A percentile compares a stretch with the other conserved stretches of the same genome.
Evolutionary conservation across 2,113 vertebrate species (phyloP).

Genomic region (Rhinolophus ferrumequinum): DNA sequence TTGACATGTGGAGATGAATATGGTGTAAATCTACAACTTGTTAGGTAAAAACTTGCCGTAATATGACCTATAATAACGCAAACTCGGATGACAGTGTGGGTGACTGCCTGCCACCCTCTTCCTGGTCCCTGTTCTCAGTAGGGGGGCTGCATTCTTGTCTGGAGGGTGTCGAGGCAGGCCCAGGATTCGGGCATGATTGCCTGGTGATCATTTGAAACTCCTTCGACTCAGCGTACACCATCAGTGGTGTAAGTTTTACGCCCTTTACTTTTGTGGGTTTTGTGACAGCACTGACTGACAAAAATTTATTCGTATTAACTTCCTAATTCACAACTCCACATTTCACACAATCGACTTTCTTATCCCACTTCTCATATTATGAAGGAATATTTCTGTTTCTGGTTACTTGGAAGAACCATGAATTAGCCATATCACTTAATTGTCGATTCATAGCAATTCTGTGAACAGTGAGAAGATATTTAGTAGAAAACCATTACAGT

Average conservation of each 20-base stretch:
- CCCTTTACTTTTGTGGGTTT: not conserved
- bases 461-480: not conserved
- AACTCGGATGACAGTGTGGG: not conserved
- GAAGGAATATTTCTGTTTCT: not conserved
- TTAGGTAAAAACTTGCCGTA: not conserved
- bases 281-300: not conserved
- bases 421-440: not conserved
- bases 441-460: not conserved
- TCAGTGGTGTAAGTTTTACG: not conserved
- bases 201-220: not conserved
- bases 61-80: not conserved
- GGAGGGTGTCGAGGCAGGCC: not conserved
- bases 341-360: not conserved
- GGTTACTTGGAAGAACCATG: not conserved
- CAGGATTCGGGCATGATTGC: not conserved
- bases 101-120: not conserved
- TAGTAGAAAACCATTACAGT: not conserved
- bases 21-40: not conserved
- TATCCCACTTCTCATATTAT: not conserved
- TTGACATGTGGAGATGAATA: not conserved
- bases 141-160: not conserved
- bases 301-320: not conserved
- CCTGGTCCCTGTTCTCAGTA: not conserved
- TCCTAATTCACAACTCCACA: not conserved
- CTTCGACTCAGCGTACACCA: not conserved